Base-by-base conservation (phyloP, 2,888 invertebrate species). In the Polyploca ridens region DNA sequence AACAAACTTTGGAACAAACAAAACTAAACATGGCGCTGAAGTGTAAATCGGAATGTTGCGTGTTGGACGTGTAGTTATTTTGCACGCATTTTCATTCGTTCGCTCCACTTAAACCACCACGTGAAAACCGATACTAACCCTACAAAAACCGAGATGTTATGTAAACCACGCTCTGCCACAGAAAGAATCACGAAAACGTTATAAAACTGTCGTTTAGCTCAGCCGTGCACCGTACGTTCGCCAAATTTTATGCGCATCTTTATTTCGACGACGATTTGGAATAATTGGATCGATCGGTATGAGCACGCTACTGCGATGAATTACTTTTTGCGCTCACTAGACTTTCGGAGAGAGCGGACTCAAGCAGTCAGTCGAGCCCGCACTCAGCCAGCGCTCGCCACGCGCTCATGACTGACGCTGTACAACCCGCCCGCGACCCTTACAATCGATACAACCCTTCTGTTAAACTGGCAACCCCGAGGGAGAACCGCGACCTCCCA, bases 301-400 rank as follows among this genome's bases (percentile, higher is more conserved):
- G 83, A 79, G 83, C 93, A 93, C 93, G 93, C 92, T 71, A 92
- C 83, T 77, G 74, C 89, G 83, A 91, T 92, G 89, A 90, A 89
- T 91, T 89, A 91, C 90, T 93, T 93, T 93, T 92, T 91, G 87
- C 85, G 85, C 78, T 85, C 83, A 80, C 84, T 87, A 81, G 81
- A 83, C 79, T 84, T 81, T 83, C 83, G 83, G 84, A 85, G 81
- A 81, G 78, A 75, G 78, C 81, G 82, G 86, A 87, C 86, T 89
- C 79, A 78, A 82, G 78, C 87, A 88, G 90, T 89, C 88, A 82
- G 78, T 85, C 84, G 82, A 76, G 81, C 72, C 78, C 75, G 78
- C 69, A 77, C 77, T 81, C 76, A 75, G 75, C 71, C 73, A 75
- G 72, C 81, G 83, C 79, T 79, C 86, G 86, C 73, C 83, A 77